phyloP scores from a whole-genome alignment of 2,113 vertebrate species.

The Apodemus sylvaticus region DNA sequence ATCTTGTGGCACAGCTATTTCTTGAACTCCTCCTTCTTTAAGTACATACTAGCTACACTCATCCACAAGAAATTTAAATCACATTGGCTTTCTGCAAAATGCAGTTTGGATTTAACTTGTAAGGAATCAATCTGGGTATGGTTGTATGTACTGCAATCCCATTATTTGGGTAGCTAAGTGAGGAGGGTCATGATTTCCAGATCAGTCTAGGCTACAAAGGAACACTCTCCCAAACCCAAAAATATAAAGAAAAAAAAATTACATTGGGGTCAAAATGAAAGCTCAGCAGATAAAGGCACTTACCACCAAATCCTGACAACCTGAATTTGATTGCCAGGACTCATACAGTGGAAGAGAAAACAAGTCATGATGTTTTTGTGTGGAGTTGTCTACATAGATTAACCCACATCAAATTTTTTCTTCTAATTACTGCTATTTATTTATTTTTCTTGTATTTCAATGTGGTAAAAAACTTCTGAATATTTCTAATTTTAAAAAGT shows the following conservation, averaged over 20 bases:
- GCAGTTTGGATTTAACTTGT: neutral
- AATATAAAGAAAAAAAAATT: neutral
- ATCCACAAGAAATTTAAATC: neutral
- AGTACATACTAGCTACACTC: neutral
- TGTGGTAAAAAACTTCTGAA: neutral
- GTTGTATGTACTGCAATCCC: neutral
- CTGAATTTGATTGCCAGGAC: neutral
- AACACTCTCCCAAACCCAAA: neutral
- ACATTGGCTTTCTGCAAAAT: neutral
- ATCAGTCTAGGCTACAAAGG: neutral
- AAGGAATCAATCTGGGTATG: neutral
- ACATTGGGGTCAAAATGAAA: neutral
- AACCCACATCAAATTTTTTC: neutral
- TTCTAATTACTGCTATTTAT: constrained; percentile 10
- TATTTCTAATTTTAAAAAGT: constrained; percentile 35
- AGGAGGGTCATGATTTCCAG: neutral
- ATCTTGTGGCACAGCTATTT: neutral
- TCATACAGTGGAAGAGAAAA: neutral
- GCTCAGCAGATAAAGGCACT: neutral
- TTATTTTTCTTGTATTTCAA: constrained; percentile 6
- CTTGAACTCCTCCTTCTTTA: neutral
- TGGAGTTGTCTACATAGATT: neutral
- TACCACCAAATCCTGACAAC: neutral
- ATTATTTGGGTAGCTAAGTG: neutral
- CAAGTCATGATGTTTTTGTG: neutral